These are phyloP conservation scores for Drosophila repleta DNA, from an alignment of 1,140 invertebrate genomes.

Conservation along the genomic window DNA sequence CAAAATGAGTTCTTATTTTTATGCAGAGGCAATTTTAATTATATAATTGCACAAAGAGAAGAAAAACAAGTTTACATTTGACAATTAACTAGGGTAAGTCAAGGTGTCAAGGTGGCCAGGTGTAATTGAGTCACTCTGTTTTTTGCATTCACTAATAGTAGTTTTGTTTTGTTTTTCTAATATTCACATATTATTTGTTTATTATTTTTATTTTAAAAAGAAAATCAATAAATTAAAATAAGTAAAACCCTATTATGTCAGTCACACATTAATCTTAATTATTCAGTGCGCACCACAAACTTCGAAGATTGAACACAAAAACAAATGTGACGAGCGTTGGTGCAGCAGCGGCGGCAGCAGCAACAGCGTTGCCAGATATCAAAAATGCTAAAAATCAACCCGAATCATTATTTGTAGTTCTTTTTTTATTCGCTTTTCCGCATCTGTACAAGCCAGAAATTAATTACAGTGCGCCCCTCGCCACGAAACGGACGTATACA, in stretches of 20 bases:
- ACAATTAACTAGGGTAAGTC: conserved; percentile 15
- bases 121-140: conserved; percentile 17
- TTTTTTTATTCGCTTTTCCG: conserved; percentile 23
- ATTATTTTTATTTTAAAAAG: background rate
- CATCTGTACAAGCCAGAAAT: conserved; percentile 59
- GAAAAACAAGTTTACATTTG: conserved; percentile 2
- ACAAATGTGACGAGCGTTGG: conserved; percentile 52
- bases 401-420: conserved; percentile 18
- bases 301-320: conserved; percentile 8
- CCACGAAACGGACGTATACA: conserved; percentile 18
- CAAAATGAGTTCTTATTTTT: background rate
- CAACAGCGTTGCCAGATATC: conserved; percentile 67
- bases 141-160: background rate
- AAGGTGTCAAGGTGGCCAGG: conserved; percentile 36
- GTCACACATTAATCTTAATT: conserved; percentile 47
- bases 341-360: background rate
- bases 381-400: conserved; percentile 37
- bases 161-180: background rate
- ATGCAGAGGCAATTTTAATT: conserved; percentile 7
- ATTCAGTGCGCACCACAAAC: conserved; percentile 30
- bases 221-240: conserved; percentile 15
- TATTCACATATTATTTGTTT: background rate
- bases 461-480: conserved; percentile 57
- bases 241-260: conserved; percentile 7
- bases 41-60: conserved; percentile 4